A percentile compares a stretch with the other conserved stretches of the same genome.
Evolutionary conservation across 1,140 invertebrate species (phyloP).

Genomic region (Laupala kohalensis): DNA sequence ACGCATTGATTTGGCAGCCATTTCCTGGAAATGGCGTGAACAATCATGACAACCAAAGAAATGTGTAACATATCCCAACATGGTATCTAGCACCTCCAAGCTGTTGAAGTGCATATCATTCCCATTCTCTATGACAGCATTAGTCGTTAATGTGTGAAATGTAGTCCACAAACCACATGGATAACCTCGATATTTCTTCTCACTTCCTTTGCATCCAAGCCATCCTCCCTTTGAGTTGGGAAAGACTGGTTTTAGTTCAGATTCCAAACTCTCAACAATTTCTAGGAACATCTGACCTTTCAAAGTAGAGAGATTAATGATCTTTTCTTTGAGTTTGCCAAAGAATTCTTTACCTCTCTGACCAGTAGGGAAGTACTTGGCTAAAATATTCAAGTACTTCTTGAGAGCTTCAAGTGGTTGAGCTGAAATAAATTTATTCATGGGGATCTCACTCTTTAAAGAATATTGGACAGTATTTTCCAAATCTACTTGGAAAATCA

Average conservation of each 20-base stretch:
- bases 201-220: slow-evolving; percentile 72
- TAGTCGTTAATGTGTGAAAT: slow-evolving; percentile 86
- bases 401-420: slow-evolving; percentile 56
- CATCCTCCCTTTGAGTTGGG: slow-evolving; percentile 41
- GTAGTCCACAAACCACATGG: slow-evolving; percentile 91
- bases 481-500: slow-evolving; percentile 70
- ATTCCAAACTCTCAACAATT: slow-evolving; percentile 37
- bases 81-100: slow-evolving; percentile 57
- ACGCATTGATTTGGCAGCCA: slow-evolving; percentile 54
- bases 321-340: neutral
- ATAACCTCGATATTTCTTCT: slow-evolving; percentile 64
- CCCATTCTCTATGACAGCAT: slow-evolving; percentile 39
- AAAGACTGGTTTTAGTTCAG: slow-evolving; percentile 36
- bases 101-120: slow-evolving; percentile 29
- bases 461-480: slow-evolving; percentile 70
- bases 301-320: slow-evolving; percentile 25
- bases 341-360: neutral
- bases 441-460: slow-evolving; percentile 65
- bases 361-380: slow-evolving; percentile 54
- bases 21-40: slow-evolving; percentile 70
- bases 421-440: slow-evolving; percentile 49
- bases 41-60: slow-evolving; percentile 94
- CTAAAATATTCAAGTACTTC: slow-evolving; percentile 53
- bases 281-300: slow-evolving; percentile 41
- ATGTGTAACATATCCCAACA: slow-evolving; percentile 77